phyloP scores from a whole-genome alignment of 2,888 invertebrate genomes.

The Pandemis corylana region DNA sequence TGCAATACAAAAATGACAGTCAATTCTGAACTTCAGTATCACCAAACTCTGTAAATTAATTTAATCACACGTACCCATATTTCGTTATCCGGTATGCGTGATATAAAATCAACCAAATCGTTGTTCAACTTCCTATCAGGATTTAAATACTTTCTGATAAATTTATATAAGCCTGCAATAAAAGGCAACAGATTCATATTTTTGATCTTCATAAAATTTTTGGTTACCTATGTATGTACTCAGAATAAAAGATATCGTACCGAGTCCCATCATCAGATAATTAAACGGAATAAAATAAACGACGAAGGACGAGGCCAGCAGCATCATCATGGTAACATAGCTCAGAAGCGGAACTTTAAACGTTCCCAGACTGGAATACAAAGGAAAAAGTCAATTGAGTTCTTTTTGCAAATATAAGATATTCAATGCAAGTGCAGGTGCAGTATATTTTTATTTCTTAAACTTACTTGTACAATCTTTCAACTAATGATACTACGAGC shows the following conservation, averaged over 20 bases:
- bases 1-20: conserved; percentile 53
- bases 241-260: conserved; percentile 53
- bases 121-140: conserved; percentile 71
- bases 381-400: not conserved
- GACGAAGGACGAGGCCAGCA: conserved; percentile 56
- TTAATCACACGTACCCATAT: conserved; percentile 62
- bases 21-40: not conserved
- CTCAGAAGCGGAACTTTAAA: conserved; percentile 77
- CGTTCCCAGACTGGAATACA: conserved; percentile 68
- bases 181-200: not conserved
- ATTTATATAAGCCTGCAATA: conserved; percentile 73
- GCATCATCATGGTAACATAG: conserved; percentile 63
- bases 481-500: conserved; percentile 64
- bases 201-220: not conserved
- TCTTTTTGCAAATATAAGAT: too few species aligned
- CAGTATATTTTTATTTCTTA: not conserved
- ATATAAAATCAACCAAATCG: conserved; percentile 74
- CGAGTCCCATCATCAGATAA: conserved; percentile 71
- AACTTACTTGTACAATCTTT: conserved; percentile 72
- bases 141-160: conserved; percentile 68
- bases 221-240: not conserved
- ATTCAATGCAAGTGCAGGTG: too few species aligned
- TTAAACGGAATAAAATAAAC: conserved; percentile 69
- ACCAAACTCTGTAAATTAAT: not conserved
- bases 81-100: conserved; percentile 73